These are phyloP conservation scores for Neodiprion pinetum DNA, from an alignment of 1,140 invertebrate species.

Conservation along the genomic window DNA sequence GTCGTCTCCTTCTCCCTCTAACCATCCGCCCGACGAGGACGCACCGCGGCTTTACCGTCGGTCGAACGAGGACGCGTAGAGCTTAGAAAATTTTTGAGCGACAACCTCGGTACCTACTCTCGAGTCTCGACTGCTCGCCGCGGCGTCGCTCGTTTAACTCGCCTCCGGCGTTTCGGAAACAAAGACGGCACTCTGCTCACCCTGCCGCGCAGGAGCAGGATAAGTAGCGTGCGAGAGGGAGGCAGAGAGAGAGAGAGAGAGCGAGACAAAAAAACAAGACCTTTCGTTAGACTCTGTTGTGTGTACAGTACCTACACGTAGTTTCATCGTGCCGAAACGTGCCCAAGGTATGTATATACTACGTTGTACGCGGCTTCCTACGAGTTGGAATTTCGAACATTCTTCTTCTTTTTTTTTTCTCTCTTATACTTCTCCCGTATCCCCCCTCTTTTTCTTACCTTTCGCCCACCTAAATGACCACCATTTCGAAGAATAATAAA, in stretches of 20 bases:
- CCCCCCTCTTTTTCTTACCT: background rate
- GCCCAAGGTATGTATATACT: background rate
- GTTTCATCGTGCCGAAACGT: background rate
- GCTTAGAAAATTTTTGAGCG: background rate
- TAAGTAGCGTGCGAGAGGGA: background rate
- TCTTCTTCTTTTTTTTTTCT: background rate
- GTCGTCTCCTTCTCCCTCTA: conserved; percentile 15
- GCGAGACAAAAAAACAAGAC: background rate
- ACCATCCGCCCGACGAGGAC: conserved; percentile 3
- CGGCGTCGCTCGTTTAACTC: background rate
- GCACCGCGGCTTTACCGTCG: background rate
- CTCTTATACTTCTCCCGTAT: background rate
- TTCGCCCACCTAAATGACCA: background rate
- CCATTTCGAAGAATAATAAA: background rate
- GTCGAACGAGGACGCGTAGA: background rate
- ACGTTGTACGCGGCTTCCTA: background rate
- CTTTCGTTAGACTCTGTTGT: background rate
- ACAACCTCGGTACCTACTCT: background rate
- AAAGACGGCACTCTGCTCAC: background rate
- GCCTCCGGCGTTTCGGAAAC: background rate
- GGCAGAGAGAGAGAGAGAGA: background rate
- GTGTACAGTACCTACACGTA: background rate
- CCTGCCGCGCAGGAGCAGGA: background rate
- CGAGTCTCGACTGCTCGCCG: background rate
- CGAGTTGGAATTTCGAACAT: conserved; percentile 5